Conservation (phyloP, 2,113 vertebrate genomes). For the Vimba vimba region DNA sequence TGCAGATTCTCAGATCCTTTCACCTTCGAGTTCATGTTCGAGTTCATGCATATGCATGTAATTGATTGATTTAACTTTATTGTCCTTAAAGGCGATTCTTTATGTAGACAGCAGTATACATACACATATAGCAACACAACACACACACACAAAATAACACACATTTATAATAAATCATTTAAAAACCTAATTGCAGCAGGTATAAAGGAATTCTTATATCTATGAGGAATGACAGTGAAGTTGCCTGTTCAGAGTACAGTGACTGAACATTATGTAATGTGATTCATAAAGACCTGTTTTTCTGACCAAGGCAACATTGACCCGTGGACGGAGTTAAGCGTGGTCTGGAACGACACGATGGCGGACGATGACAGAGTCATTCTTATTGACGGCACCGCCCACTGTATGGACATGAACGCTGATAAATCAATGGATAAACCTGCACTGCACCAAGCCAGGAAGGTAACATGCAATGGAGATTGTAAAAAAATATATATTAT, state of each 20-base stretch:
- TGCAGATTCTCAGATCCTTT: neutral
- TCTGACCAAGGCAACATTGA: conserved; percentile 72
- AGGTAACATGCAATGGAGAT: conserved; percentile 59
- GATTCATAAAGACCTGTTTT: neutral
- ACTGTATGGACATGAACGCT: conserved; percentile 76
- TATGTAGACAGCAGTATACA: no score
- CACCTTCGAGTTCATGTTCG: neutral
- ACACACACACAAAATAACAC: no score
- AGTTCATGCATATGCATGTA: neutral
- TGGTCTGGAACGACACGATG: conserved; percentile 60
- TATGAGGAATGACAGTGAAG: neutral
- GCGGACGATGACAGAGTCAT: conserved; percentile 61
- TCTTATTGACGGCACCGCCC: conserved; percentile 73
- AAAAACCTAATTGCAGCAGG: no score
- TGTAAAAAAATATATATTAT: conserved; percentile 1
- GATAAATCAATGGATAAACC: conserved; percentile 54
- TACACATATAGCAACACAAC: no score
- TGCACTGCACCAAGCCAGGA: conserved; percentile 68
- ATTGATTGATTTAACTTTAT: neutral
- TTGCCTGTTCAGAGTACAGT: neutral
- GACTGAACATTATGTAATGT: neutral
- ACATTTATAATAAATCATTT: no score
- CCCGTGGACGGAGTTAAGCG: conserved; percentile 76
- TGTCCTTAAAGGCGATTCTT: no score
- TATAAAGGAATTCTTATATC: no score